Evolutionary conservation across 2,888 invertebrate genomes (phyloP).

Genomic region (Lutraria lutraria): DNA sequence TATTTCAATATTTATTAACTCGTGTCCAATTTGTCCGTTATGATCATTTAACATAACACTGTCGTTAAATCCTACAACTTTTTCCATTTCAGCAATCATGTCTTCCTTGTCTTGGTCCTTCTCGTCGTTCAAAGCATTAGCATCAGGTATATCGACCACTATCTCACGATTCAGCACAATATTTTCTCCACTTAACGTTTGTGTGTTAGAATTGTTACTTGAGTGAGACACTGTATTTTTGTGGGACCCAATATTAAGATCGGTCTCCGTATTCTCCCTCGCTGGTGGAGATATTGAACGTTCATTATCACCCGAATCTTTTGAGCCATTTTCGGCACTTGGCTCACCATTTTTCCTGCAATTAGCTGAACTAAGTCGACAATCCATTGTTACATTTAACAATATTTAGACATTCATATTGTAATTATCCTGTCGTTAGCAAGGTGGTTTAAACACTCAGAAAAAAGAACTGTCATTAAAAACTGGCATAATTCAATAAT

Average conservation of each 20-base stretch:
- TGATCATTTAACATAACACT: constrained; percentile 2
- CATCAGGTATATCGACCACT: background rate
- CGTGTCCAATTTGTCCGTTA: constrained; percentile 22
- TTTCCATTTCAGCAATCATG: constrained; percentile 36
- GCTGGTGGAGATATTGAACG: constrained; percentile 56
- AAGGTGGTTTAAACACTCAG: background rate
- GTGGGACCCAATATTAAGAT: background rate
- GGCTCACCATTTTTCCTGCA: background rate
- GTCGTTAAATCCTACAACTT: constrained; percentile 14
- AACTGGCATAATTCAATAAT: background rate
- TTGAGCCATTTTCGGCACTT: constrained; percentile 23
- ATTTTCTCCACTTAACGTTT: background rate
- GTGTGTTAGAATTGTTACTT: background rate
- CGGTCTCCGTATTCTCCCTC: constrained; percentile 45
- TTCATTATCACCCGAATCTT: constrained; percentile 22
- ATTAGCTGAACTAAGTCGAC: background rate
- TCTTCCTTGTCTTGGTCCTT: background rate
- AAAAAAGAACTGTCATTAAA: background rate
- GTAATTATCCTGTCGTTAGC: background rate
- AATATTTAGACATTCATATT: background rate
- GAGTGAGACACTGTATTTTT: background rate
- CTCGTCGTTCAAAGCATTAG: background rate
- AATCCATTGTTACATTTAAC: background rate
- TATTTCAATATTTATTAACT: constrained; percentile 22
- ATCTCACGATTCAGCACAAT: constrained; percentile 7